Evolutionary conservation across 2,113 vertebrate species (phyloP), one percentile per base, ranked within the genome.

Genomic region (Misgurnus anguillicaudatus): DNA sequence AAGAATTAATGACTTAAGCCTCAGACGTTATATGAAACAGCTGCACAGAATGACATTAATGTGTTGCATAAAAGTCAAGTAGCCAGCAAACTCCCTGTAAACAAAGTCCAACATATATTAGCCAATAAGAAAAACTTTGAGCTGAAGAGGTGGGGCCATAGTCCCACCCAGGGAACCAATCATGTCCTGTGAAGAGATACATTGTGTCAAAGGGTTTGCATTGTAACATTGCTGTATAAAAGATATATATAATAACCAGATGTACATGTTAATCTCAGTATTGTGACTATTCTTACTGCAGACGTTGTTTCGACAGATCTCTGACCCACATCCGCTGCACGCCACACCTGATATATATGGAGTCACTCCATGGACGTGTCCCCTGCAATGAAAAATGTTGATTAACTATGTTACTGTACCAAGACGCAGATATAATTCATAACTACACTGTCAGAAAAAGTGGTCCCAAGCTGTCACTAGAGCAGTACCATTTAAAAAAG

Each of bases 211-310:
- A 55, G 48, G 4, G 48, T 51, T 11, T 9, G 6, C 13, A 51
- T 14, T 16, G 4, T 51, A 13, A 51, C 14, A 16, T 51, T 51
- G 39, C 58, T 79, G 58, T 72, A 42, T n/a, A 45, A 14, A 51
- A 1, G 13, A 5, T 51, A 17, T 16, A 7, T 42, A n/a, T n/a
- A n/a, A n/a, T n/a, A n/a, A n/a, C n/a, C n/a, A n/a, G n/a, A n/a
- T n/a, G n/a, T n/a, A n/a, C n/a, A n/a, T n/a, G n/a, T n/a, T n/a
- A n/a, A n/a, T 53, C 13, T 21, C 3, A 57, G 16, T 24, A 42
- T 42, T 13, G 63, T 76, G 31, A 24, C 3, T 55, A 4, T 70
- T 66, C 91, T 92, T 90, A 93, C 90, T 6, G 82, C 92, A 94
- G 16, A 90, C 78, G 0, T 86, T 90, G 3, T 88, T 74, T 39